Evolutionary conservation across 2,888 invertebrate genomes (phyloP).

Genomic region (Nemotelus nigrinus): DNA sequence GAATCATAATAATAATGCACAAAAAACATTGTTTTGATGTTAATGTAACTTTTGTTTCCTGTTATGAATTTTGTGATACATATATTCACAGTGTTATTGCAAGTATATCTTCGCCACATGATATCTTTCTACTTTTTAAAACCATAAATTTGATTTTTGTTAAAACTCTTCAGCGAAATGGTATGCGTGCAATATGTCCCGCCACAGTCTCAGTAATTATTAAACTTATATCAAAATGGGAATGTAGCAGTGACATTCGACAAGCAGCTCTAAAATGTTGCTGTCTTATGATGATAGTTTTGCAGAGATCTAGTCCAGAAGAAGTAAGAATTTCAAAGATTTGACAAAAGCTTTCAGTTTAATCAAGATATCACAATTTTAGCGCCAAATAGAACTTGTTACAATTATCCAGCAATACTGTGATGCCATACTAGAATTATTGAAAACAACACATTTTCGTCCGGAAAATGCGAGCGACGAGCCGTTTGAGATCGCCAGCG

Average conservation of each 20-base stretch:
- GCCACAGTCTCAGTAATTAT: constrained; percentile 70
- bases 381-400: constrained; percentile 70
- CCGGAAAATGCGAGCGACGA: constrained; percentile 52
- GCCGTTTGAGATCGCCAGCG: constrained; percentile 58
- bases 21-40: constrained; percentile 28
- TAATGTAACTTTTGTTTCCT: constrained; percentile 18
- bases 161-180: constrained; percentile 66
- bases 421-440: constrained; percentile 62
- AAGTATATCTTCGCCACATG: no score
- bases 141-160: no score
- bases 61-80: constrained; percentile 30
- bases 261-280: constrained; percentile 67
- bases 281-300: constrained; percentile 68
- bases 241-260: constrained; percentile 63
- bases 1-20: no score
- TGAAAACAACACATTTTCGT: constrained; percentile 60
- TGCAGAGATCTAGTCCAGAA: constrained; percentile 69
- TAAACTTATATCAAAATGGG: constrained; percentile 66
- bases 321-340: constrained; percentile 61
- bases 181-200: constrained; percentile 70
- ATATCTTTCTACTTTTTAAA: no score
- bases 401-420: constrained; percentile 64
- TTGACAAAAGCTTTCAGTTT: background rate
- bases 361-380: constrained; percentile 27
- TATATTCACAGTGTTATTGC: background rate